A percentile compares a stretch with the other conserved stretches of the same genome.
Evolutionary conservation across 1,140 invertebrate genomes (phyloP).

Genomic region (Drosophila ficusphila): DNA sequence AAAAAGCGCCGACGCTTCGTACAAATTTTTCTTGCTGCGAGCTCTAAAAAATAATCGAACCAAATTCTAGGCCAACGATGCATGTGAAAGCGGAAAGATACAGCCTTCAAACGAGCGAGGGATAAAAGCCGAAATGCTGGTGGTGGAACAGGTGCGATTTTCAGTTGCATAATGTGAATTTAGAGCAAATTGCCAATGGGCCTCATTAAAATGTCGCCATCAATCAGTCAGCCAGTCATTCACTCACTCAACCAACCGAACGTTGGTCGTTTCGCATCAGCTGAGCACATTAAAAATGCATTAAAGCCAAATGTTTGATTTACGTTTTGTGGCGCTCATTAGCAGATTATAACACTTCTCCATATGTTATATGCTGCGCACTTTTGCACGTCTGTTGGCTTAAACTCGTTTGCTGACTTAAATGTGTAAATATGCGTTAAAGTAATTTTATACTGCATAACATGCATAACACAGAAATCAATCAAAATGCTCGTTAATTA

Average conservation of each 20-base stretch:
- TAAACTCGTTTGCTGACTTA: neutral
- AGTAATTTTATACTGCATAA: neutral
- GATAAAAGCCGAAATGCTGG: neutral
- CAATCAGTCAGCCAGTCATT: slow-evolving; percentile 44
- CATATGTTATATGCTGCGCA: neutral
- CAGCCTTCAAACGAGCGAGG: neutral
- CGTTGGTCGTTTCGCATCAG: slow-evolving; percentile 19
- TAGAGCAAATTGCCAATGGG: slow-evolving; percentile 37
- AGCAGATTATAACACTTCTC: slow-evolving; percentile 22
- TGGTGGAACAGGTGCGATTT: slow-evolving; percentile 28
- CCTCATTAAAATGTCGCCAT: slow-evolving; percentile 42
- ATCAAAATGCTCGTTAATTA: slow-evolving; percentile 2
- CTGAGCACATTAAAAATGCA: slow-evolving; percentile 47
- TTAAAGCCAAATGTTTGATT: slow-evolving; percentile 61
- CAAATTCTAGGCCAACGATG: slow-evolving; percentile 37
- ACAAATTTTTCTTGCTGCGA: slow-evolving; percentile 25
- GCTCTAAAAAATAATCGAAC: slow-evolving; percentile 51
- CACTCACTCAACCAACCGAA: slow-evolving; percentile 25
- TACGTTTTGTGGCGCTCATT: slow-evolving; percentile 34
- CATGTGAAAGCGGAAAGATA: slow-evolving; percentile 7
- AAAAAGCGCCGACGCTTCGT: slow-evolving; percentile 44
- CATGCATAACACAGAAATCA: neutral
- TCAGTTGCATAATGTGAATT: slow-evolving; percentile 46
- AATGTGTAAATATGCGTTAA: slow-evolving; percentile 5
- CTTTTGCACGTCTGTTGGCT: neutral